Evolutionary conservation across 2,888 invertebrate species (phyloP), one percentile per base, ranked within the genome.

Genomic region (Alcis repandata): DNA sequence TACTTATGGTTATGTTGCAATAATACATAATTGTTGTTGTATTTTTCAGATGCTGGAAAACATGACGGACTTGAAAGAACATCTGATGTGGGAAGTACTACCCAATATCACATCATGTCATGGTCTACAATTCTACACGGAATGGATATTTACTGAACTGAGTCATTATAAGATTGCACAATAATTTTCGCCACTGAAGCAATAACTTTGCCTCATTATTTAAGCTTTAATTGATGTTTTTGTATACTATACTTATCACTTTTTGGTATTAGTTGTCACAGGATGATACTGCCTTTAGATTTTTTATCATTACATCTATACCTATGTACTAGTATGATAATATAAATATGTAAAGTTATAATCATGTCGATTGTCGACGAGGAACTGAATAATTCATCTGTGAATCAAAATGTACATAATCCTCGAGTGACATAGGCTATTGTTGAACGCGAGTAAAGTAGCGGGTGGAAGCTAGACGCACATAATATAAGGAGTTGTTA

Each of bases 151-250:
- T 40, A 46, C n/a, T 59, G 38, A 46, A 33, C 19, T 56, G 54
- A 49, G 20, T 56, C 40, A 43, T 46, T 57, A 19, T 33, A 53
- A 22, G 19, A 59, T 59, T 49, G 66, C 63, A 63, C 64, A 60
- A 61, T 58, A 53, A 27, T 27, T 60, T 53, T 59, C 20, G 17
- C 51, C 61, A 63, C 40, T 54, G 17, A 63, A 70, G 70, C 65
- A 68, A 67, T 67, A 66, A 22, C 36, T 58, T 54, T 63, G 71
- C 67, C 67, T 69, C 67, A 69, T 61, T 65, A 61, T 53, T 17
- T 60, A 61, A 67, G 68, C 69, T 71, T 71, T 71, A 71, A 71
- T 62, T 59, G 57, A 62, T 60, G 49, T 66, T 63, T 51, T 60
- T 51, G 15, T 65, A 59, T 15, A 40, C 20, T 40, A 41, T 38